These are phyloP conservation scores for Phalera bucephala DNA, from an alignment of 2,888 invertebrate genomes.

Conservation along the genomic window DNA sequence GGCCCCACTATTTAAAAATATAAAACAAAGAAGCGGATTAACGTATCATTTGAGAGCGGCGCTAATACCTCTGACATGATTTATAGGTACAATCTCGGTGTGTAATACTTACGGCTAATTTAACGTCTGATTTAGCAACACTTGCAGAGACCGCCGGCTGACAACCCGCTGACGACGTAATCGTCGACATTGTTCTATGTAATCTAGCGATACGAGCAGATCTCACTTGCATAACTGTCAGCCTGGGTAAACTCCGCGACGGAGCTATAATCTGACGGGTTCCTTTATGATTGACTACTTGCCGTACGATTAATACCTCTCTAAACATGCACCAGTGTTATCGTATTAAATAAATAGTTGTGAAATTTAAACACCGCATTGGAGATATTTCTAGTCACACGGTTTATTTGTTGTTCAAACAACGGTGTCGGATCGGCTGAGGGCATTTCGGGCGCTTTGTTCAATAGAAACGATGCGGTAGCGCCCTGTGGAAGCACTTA, in stretches of 20 bases:
- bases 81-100: conserved; percentile 69
- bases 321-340: conserved; percentile 58
- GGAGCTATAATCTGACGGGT: conserved; percentile 71
- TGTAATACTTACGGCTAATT: conserved; percentile 66
- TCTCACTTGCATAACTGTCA: conserved; percentile 77
- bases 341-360: conserved; percentile 57
- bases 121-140: conserved; percentile 77
- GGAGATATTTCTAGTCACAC: conserved; percentile 52
- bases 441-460: conserved; percentile 43
- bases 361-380: conserved; percentile 57
- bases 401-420: conserved; percentile 48
- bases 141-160: conserved; percentile 49
- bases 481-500: conserved; percentile 68
- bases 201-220: conserved; percentile 74
- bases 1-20: conserved; percentile 81
- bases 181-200: conserved; percentile 76
- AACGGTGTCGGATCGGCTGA: conserved; percentile 30
- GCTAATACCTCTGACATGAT: conserved; percentile 76
- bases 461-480: conserved; percentile 54
- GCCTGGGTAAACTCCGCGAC: conserved; percentile 65
- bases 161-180: conserved; percentile 76
- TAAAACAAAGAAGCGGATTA: conserved; percentile 80
- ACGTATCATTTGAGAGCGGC: conserved; percentile 69
- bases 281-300: conserved; percentile 70
- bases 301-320: conserved; percentile 60